Evolutionary conservation across 2,888 invertebrate genomes (phyloP), one percentile per base, ranked within the genome.

Genomic region (Heliconius ethilla): DNA sequence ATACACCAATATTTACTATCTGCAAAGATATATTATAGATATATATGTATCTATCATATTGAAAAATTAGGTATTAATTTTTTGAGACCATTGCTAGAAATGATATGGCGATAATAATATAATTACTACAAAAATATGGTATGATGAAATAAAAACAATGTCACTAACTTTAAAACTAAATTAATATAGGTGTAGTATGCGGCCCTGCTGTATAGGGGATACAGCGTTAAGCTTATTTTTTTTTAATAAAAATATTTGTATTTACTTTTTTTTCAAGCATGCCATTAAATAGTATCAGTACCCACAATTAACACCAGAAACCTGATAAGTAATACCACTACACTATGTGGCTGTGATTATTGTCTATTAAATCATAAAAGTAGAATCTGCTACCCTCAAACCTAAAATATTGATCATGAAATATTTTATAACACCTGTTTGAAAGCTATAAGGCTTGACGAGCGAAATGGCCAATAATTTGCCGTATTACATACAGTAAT

Each of bases 351-450:
- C 15, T 13, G n/a, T n/a, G 22, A 59, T 59, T 13, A 67, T 37
- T 4, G 18, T 25, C 5, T 40, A 67, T 67, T 37, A 67, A 40
- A 67, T n/a, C n/a, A 25, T 67, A 69, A 69, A 25, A 69, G 45
- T 69, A 15, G 5, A 25, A 74, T 40, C 40, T 25, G 63, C 29
- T 62, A 37, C 55, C 62, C 25, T n/a, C 15, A 67, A 73, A 37
- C 40, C 25, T 13, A 40, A 77, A 73, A 59, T 77, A 76, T 75
- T 75, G 78, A 79, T 82, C 80, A 75, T 82, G 69, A 82, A 83
- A 83, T 81, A 82, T 83, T 83, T 83, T 82, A 82, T 81, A 81
- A 77, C 82, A 70, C 80, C 80, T 81, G 80, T 81, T 82, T 79
- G 73, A 75, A 76, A 76, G 79, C 78, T 76, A 77, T 81, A 80